Evolutionary conservation across 2,797 vertebrate species (phyloP).

Genomic region (Hoplostethus mediterraneus): DNA sequence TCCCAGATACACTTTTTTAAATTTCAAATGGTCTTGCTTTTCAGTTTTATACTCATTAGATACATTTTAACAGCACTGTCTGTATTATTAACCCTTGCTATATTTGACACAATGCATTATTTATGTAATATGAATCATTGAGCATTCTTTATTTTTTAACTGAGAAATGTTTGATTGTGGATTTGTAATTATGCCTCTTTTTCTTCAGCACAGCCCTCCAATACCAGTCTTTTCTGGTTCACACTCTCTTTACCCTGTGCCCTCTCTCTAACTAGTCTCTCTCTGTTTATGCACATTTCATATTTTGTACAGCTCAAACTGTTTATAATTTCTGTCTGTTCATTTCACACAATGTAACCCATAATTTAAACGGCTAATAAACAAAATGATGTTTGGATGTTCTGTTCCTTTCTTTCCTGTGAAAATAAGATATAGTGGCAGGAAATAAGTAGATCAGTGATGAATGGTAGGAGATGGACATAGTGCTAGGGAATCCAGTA

Average conservation of each 20-base stretch:
- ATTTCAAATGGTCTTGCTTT: too few species aligned
- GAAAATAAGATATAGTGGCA: neutral
- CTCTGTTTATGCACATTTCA: slow-evolving; percentile 27
- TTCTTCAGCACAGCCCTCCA: slow-evolving; percentile 5
- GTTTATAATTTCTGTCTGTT: slow-evolving; percentile 36
- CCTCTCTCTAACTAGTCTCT: neutral
- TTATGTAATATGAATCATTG: neutral
- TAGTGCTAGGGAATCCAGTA: too few species aligned
- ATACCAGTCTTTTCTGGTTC: slow-evolving; percentile 1
- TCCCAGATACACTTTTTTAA: too few species aligned
- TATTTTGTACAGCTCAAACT: slow-evolving; percentile 48
- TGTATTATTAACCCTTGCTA: neutral
- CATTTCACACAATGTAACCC: slow-evolving; percentile 37
- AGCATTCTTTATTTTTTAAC: neutral
- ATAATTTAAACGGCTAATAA: slow-evolving; percentile 45
- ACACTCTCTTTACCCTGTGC: slow-evolving; percentile 1
- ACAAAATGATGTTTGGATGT: slow-evolving; percentile 35
- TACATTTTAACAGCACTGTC: neutral
- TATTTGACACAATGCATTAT: neutral
- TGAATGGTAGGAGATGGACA: neutral
- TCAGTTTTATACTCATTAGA: too few species aligned
- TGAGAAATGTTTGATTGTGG: slow-evolving; percentile 17
- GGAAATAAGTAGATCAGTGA: too few species aligned
- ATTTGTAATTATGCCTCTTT: slow-evolving; percentile 24
- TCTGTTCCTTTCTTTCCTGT: neutral